Evolutionary conservation across 2,888 invertebrate genomes (phyloP), one percentile per base, ranked within the genome.

Genomic region (Tinea semifulvella): DNA sequence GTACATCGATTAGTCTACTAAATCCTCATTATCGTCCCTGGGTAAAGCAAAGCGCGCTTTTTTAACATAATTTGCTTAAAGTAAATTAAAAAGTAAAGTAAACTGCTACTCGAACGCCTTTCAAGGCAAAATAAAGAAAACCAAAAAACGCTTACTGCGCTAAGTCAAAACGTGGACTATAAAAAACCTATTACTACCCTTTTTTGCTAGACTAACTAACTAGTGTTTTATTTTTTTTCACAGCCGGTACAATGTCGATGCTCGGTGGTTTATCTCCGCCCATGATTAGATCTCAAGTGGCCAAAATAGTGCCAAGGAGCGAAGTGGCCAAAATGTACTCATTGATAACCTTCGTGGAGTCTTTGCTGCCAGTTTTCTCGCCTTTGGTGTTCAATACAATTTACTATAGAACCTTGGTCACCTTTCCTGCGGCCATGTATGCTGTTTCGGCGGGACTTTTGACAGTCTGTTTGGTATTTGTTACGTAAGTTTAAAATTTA

Each of bases 231-330:
- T 39, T 39, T 40, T 42, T 35, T 4, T 25, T 47, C 47, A 31
- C 51, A 51, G 49, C 49, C 17, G 48, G 48, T 20, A 39, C 43
- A 14, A 42, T 49, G 43, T 48, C 51, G 14, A 48, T 49, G 46
- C 35, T 52, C 10, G 47, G 46, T 8, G 47, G 45, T 22, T 25
- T 52, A n/a, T 47, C 46, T 3, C 25, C 47, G 7, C 52, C 52
- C n/a, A 22, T 52, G 22, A 48, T 52, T 11, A 44, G 50, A 7
- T 52, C 52, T 8, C 49, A 47, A 39, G 45, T 50, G n/a, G 47
- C 49, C 13, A 50, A 49, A 48, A 44, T 52, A 10, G 44, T 52
- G 10, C 45, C 47, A 10, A 28, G 27, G 8, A 43, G 36, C 2
- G 52, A 52, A 43, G 40, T 52, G 2, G 48, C 48, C 2, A 49